Conservation (phyloP, 1,140 invertebrate genomes). For the Physella acuta region DNA sequence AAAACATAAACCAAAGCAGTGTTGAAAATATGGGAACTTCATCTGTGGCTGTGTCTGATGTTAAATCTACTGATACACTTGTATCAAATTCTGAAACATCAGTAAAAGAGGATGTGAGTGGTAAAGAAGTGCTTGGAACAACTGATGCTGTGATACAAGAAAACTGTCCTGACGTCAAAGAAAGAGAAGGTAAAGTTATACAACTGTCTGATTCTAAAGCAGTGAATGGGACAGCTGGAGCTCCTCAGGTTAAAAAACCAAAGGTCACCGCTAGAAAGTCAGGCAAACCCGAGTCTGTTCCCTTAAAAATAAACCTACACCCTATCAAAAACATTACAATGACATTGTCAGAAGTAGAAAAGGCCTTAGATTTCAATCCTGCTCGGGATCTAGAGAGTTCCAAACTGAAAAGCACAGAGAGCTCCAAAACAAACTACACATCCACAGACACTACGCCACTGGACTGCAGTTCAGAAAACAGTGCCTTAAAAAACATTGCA, state of each 20-base stretch:
- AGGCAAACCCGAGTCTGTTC: constrained; percentile 8
- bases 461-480: background rate
- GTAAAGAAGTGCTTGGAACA: too few species aligned
- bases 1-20: too few species aligned
- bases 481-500: constrained; percentile 1
- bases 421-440: background rate
- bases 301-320: constrained; percentile 24
- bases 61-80: too few species aligned
- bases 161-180: background rate
- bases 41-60: too few species aligned
- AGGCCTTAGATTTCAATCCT: constrained; percentile 8
- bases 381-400: background rate
- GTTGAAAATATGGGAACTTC: too few species aligned
- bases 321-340: constrained; percentile 25
- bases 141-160: background rate
- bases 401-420: background rate
- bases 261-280: constrained; percentile 27
- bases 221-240: background rate
- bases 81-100: too few species aligned
- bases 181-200: background rate
- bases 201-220: background rate
- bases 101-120: too few species aligned
- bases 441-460: too few species aligned
- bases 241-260: background rate
- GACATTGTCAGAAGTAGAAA: constrained; percentile 21